Base-by-base conservation (phyloP, 2,797 vertebrate species). In the Platalea minor region DNA sequence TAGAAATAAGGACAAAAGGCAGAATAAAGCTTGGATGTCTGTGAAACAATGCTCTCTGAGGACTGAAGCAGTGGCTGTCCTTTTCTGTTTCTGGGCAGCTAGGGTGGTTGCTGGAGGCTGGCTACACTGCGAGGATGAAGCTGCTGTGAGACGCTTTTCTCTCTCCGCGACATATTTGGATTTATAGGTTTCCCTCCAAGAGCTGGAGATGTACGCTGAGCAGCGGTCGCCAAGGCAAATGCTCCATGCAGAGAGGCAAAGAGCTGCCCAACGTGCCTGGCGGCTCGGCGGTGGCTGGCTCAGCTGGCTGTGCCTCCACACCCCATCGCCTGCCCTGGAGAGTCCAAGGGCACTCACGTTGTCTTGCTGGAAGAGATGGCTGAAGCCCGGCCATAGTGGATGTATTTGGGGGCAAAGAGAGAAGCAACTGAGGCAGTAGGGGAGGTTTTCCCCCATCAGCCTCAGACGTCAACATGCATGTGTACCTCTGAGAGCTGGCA, bases 321-420 rank as follows among this genome's bases (percentile, higher is more conserved):
- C 7, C 23, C 13, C 45, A 19, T 33, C 0, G 0, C 19, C 72
- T 5, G 2, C 15, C 33, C 51, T n/a, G 64, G 15, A 3, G 10
- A 73, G 48, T 48, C n/a, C 54, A 77, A 91, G 43, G 48, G 33
- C 18, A 9, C 9, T 48, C 1, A 1, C 1, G 1, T 46, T 6
- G 5, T 54, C 35, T 60, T 63, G 10, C 73, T 56, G 79, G 35
- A 65, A 54, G 8, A 74, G 12, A 17, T 4, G 3, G 16, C 37
- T 7, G 2, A 85, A 67, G 8, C 46, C 31, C 26, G 63, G 72
- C 17, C 5, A 4, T 10, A 19, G 26, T 0, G 1, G 35, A 67
- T 33, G 19, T 12, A 18, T 86, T 0, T 81, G 45, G 10, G 39
- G 39, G 17, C 35, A 89, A 69, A 77, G 18, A 20, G 39, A 89